Conservation (phyloP, 2,113 vertebrate genomes). For the Scolopax mira region DNA sequence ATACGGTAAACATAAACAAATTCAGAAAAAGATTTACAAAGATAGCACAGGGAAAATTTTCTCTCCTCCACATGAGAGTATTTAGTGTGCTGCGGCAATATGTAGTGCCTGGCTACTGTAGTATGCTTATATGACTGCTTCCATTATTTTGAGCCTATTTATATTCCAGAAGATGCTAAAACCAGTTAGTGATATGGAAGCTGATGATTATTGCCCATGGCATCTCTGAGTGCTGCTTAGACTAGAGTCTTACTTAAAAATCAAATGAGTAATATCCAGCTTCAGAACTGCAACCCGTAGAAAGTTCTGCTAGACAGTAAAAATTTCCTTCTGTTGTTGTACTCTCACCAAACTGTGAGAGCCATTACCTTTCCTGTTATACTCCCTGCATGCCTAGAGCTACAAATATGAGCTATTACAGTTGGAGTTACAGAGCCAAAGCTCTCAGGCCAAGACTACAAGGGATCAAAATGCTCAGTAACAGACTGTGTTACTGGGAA, state of each 20-base stretch:
- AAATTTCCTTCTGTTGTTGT: not conserved
- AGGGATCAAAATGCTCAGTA: not conserved
- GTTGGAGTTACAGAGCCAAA: not conserved
- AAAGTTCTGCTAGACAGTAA: not conserved
- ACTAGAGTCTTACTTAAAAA: not conserved
- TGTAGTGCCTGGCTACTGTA: not conserved
- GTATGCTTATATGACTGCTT: not conserved
- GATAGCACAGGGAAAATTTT: not conserved
- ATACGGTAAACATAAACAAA: not conserved
- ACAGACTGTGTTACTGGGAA: not conserved
- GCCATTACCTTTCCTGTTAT: not conserved
- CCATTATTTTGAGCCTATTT: not conserved
- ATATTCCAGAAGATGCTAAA: not conserved
- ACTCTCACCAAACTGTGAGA: not conserved
- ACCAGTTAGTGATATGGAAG: not conserved
- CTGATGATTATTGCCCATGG: not conserved
- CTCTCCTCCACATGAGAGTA: not conserved
- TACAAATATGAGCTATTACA: not conserved
- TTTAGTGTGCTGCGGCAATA: not conserved
- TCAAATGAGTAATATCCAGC: not conserved
- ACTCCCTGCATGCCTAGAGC: not conserved
- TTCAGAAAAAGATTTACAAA: not conserved
- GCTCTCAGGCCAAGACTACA: not conserved
- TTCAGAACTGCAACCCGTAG: not conserved
- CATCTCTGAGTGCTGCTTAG: not conserved